Conservation (phyloP, 1,140 invertebrate species). For the Calephelis nemesis region DNA sequence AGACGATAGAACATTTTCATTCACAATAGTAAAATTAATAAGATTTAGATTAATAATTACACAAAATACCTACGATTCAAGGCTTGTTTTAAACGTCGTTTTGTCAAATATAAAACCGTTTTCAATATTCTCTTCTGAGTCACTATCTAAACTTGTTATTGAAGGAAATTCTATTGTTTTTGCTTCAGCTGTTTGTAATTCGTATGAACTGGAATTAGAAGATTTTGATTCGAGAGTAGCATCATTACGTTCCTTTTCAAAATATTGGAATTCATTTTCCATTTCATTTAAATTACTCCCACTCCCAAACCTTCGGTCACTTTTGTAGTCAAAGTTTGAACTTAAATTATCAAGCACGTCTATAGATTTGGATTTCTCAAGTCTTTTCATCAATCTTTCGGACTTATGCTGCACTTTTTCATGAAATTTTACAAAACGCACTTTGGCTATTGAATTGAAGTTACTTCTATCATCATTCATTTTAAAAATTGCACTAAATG, state of each 20-base stretch:
- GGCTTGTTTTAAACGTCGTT: slow-evolving; percentile 42
- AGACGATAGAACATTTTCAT: background rate
- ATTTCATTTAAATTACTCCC: slow-evolving; percentile 39
- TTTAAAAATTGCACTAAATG: slow-evolving; percentile 16
- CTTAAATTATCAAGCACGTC: slow-evolving; percentile 44
- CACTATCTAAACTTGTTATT: slow-evolving; percentile 31
- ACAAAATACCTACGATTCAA: slow-evolving; percentile 61
- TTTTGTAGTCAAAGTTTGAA: slow-evolving; percentile 42
- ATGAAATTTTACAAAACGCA: slow-evolving; percentile 56
- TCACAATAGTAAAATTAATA: slow-evolving; percentile 2
- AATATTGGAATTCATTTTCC: slow-evolving; percentile 27
- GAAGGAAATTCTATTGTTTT: slow-evolving; percentile 39
- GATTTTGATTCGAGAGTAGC: slow-evolving; percentile 32
- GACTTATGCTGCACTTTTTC: slow-evolving; percentile 64
- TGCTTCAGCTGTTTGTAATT: slow-evolving; percentile 39
- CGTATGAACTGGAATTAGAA: slow-evolving; percentile 36
- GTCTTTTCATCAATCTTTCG: slow-evolving; percentile 59
- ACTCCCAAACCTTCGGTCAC: slow-evolving; percentile 40
- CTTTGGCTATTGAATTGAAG: slow-evolving; percentile 31
- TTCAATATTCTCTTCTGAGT: slow-evolving; percentile 37
- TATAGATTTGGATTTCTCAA: slow-evolving; percentile 63
- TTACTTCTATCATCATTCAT: slow-evolving; percentile 37
- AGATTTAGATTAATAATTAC: background rate
- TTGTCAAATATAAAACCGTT: slow-evolving; percentile 35
- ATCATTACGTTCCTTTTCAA: slow-evolving; percentile 23